Evolutionary conservation across 2,797 vertebrate species (phyloP), one percentile per base, ranked within the genome.

Genomic region (Remorina albescens): DNA sequence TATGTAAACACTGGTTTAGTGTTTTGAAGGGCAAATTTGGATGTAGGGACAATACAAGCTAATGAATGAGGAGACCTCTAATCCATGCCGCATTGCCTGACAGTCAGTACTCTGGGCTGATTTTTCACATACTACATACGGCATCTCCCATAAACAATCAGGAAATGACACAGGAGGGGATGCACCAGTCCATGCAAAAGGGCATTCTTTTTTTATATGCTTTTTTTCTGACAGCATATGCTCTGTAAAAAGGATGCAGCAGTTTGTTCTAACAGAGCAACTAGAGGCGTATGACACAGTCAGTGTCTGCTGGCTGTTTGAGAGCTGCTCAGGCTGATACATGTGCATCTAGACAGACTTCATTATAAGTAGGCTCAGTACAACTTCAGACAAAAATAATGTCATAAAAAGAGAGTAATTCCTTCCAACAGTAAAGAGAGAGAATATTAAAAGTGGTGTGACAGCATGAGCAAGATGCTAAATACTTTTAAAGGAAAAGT

Each of bases 171-270:
- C 62, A 85, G 55, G 76, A 39, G 39, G 57, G 70, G 53, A 55
- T 60, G 78, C 41, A 79, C 67, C 64, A 68, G 34, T 82, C 55
- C 93, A 93, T 95, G 94, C 93, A 92, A 79, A 71, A 85, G 83
- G 78, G 85, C 91, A 90, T 89, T 91, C 81, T 89, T 85, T 83
- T 12, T 42, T 71, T 67, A 90, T 89, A 82, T 88, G 88, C 87
- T 74, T 81, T 50, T 49, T 71, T 49, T 65, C 51, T 25, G 63
- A 69, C 71, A 80, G 87, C 89, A 87, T 91, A 87, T 83, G 70
- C 60, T 58, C 75, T 68, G 50, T 13, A 87, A 64, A 68, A 71
- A 76, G 77, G 61, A 84, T 78, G 84, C 84, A 85, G 81, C 47
- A 57, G 44, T 51, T 32, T 53, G 42, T 68, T 72, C 6, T 9